Evolutionary conservation across 2,888 invertebrate species (phyloP), one percentile per base, ranked within the genome.

Genomic region (Nowickia ferox): DNA sequence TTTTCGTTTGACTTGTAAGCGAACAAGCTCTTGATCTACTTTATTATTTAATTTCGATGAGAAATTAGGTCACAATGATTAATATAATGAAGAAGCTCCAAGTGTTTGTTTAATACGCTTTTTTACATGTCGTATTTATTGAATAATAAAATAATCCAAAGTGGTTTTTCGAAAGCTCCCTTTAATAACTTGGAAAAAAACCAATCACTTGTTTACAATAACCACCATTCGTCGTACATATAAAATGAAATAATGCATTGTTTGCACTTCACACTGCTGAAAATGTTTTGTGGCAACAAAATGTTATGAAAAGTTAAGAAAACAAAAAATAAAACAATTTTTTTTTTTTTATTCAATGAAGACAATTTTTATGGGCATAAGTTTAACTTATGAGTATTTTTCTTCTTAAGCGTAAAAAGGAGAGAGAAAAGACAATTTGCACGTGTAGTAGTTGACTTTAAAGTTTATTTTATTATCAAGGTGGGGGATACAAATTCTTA

Each of bases 61-160:
- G 80, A 65, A 80, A 81, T 81, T 77, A 6, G 84, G 84, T 81
- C 80, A 84, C 10, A 53, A 53, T 80, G 69, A 79, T 84, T 79
- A 74, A 30, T 30, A 75, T 69, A 71, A 80, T 66, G 51, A 71
- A 59, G 76, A 80, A 59, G 84, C 63, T 30, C 30, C 65, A 51
- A 72, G 48, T 48, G 9, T 59, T 59, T 65, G 59, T 74, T 51
- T 13, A 22, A 4, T n/a, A 53, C 42, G 22, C 38, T 30, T 19
- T 55, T 30, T 57, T 63, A 30, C 19, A 53, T 30, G 9, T 65
- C 46, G 30, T 46, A 44, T 66, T 53, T 68, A 63, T 59, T 30
- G 22, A 76, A 55, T 57, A 51, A 63, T 30, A 65, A 76, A 75
- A 71, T 53, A 46, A 71, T 48, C 42, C 76, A 9, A 76, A 83